Percentiles rank a stretch among this genome's conserved stretches.
Evolutionary conservation across 2,113 vertebrate genomes (phyloP).

Genomic region (Trichechus manatus): DNA sequence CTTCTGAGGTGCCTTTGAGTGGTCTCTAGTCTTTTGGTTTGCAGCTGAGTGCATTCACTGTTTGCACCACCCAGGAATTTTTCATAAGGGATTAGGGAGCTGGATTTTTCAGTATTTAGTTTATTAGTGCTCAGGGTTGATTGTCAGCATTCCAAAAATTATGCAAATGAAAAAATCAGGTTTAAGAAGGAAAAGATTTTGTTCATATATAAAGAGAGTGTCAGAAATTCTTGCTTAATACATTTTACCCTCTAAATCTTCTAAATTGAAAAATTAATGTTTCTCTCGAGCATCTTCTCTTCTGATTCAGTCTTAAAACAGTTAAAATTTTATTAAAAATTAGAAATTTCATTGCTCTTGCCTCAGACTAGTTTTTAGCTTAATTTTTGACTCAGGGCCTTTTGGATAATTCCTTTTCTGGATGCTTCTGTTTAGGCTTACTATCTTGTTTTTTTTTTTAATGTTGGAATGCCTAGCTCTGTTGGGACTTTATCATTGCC

Average conservation of each 20-base stretch:
- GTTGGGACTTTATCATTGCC: background rate
- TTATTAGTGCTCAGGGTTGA: slow-evolving; percentile 73
- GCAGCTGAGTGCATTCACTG: too few relatives aligned
- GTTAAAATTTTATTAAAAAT: slow-evolving; percentile 13
- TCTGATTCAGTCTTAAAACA: slow-evolving; percentile 3
- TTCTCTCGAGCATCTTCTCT: background rate
- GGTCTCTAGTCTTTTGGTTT: background rate
- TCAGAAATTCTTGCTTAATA: background rate
- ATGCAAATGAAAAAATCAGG: slow-evolving; percentile 55
- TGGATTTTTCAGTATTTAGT: slow-evolving; percentile 74
- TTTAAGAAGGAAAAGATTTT: slow-evolving; percentile 55
- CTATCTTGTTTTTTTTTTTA: background rate
- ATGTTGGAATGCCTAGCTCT: background rate
- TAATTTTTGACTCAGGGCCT: background rate
- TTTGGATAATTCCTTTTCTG: background rate
- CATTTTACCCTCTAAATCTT: background rate
- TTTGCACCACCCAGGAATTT: background rate
- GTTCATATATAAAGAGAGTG: background rate
- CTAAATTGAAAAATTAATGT: background rate
- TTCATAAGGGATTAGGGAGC: slow-evolving; percentile 17
- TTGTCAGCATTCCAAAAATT: slow-evolving; percentile 67
- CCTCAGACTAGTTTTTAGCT: background rate
- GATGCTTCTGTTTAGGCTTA: background rate
- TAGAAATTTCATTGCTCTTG: background rate
- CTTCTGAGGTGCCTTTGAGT: too few relatives aligned